phyloP scores from a whole-genome alignment of 1,140 invertebrate species.

The Formica selysi region DNA sequence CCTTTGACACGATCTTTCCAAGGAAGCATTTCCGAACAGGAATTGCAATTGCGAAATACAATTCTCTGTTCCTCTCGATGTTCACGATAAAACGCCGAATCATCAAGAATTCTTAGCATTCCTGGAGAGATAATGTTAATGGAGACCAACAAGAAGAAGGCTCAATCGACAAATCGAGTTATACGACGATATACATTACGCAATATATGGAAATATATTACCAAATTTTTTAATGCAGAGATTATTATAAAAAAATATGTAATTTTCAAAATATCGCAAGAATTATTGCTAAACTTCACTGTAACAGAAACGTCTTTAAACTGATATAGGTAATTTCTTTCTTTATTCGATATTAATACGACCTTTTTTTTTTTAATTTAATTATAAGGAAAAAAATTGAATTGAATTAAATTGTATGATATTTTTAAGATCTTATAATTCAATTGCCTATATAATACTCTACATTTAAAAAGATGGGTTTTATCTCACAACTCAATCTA shows the following conservation, averaged over 20 bases:
- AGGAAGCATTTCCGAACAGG: not conserved
- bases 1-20: slow-evolving; percentile 14
- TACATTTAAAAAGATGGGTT: not conserved
- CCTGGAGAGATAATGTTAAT: slow-evolving; percentile 6
- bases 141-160: not conserved
- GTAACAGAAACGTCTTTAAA: not conserved
- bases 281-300: not conserved
- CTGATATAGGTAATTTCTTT: not conserved
- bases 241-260: not conserved
- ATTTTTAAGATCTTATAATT: not conserved
- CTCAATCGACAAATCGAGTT: slow-evolving; percentile 22
- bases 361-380: not conserved
- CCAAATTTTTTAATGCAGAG: not conserved
- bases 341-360: not conserved
- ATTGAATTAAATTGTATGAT: not conserved
- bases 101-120: not conserved
- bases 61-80: not conserved
- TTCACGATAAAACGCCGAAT: not conserved
- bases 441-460: not conserved
- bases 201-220: not conserved
- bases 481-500: not conserved
- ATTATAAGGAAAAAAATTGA: too few relatives aligned
- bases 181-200: not conserved
- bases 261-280: not conserved
- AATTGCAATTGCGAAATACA: not conserved